phyloP scores from a whole-genome alignment of 2,888 invertebrate species.

The Teleogryllus oceanicus region DNA sequence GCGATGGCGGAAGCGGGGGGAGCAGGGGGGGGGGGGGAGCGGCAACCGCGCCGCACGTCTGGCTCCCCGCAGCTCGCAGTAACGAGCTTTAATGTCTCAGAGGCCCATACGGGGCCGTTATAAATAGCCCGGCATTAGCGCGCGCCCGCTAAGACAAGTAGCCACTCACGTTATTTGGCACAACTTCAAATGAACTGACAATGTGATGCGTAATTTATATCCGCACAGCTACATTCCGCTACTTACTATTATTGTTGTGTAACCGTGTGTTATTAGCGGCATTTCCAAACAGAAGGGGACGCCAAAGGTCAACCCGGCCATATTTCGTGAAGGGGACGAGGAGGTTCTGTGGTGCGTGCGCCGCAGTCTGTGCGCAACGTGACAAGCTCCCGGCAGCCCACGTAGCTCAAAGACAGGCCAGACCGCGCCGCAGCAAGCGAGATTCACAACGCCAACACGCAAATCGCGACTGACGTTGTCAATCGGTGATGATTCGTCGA shows the following conservation, averaged over 20 bases:
- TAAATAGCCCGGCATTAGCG: slow-evolving; percentile 18
- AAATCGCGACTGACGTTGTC: too few species aligned
- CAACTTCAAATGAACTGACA: background rate
- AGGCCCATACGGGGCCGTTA: background rate
- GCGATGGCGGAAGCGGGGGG: background rate
- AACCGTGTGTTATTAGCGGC: background rate
- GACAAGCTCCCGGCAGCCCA: too few species aligned
- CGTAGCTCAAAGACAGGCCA: too few species aligned
- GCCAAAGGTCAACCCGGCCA: background rate
- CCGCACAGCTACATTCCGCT: background rate
- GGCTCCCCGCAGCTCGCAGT: background rate
- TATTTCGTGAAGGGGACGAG: background rate
- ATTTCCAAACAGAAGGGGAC: background rate
- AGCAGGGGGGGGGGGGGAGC: background rate
- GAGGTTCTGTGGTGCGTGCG: too few species aligned
- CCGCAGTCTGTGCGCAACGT: too few species aligned
- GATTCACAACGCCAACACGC: too few species aligned
- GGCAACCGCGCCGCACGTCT: background rate
- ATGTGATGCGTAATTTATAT: slow-evolving; percentile 8
- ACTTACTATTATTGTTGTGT: background rate
- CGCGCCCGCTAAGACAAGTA: background rate
- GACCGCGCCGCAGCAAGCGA: too few species aligned
- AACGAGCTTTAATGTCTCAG: slow-evolving; percentile 18
- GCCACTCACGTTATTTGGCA: slow-evolving; percentile 11
- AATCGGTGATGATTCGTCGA: too few species aligned